phyloP scores from a whole-genome alignment of 2,797 vertebrate species.

The Linurgus olivaceus region DNA sequence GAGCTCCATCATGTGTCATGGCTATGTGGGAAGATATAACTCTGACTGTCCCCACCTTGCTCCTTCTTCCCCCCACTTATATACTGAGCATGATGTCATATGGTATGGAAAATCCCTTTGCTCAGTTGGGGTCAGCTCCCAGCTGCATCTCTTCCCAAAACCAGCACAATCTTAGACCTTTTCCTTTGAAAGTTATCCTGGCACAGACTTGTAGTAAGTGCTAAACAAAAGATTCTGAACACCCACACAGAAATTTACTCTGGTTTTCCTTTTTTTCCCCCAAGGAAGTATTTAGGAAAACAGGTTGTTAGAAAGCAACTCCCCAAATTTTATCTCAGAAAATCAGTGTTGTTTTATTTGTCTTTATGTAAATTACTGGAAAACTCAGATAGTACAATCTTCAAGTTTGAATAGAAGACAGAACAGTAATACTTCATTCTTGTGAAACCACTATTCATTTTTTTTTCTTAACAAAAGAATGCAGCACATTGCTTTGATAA shows the following conservation, averaged over 20 bases:
- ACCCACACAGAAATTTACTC: background rate
- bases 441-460: background rate
- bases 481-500: background rate
- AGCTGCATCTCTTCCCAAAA: background rate
- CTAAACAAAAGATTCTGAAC: background rate
- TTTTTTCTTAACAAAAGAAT: background rate
- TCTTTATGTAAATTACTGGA: background rate
- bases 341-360: background rate
- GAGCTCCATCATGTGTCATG: background rate
- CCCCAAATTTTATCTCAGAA: background rate
- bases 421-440: background rate
- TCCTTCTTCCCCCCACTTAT: background rate
- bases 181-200: background rate
- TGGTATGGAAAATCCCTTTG: background rate
- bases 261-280: rapidly evolving
- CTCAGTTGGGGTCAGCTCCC: background rate
- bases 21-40: background rate
- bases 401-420: background rate
- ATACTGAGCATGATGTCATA: background rate
- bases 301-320: background rate
- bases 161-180: background rate
- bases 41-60: background rate
- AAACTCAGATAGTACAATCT: background rate
- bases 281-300: background rate
- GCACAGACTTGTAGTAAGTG: background rate